These are phyloP conservation scores for Oligia fasciuncula DNA, from an alignment of 2,888 invertebrate species.

Conservation along the genomic window DNA sequence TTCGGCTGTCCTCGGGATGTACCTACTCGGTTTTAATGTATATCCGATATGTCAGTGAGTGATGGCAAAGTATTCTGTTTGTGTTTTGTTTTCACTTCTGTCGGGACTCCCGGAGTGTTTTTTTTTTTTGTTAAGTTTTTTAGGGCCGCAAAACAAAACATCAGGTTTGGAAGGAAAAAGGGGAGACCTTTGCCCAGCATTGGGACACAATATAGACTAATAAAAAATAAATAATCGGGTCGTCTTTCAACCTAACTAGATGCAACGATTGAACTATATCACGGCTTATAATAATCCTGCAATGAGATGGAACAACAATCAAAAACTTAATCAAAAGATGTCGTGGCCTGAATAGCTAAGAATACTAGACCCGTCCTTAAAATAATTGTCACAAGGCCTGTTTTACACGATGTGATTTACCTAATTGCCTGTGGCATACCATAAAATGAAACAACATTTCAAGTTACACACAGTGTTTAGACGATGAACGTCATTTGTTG, in stretches of 20 bases:
- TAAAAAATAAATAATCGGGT: neutral
- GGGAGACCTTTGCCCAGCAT: neutral
- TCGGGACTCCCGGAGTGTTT: too few relatives aligned
- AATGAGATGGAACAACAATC: neutral
- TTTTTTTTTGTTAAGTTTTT: too few relatives aligned
- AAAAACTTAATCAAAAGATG: neutral
- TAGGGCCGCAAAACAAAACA: neutral
- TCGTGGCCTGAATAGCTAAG: neutral
- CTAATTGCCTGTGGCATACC: neutral
- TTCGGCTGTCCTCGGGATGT: too few relatives aligned
- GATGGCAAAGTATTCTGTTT: too few relatives aligned
- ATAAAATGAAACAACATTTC: neutral
- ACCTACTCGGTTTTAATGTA: too few relatives aligned
- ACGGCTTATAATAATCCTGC: neutral
- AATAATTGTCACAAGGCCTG: neutral
- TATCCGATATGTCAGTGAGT: too few relatives aligned
- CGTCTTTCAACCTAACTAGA: neutral
- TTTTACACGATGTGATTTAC: neutral
- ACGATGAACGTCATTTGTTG: neutral
- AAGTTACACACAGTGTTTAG: neutral
- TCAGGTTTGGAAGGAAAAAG: neutral
- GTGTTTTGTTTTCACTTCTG: too few relatives aligned
- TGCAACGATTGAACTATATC: neutral
- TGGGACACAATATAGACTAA: neutral
- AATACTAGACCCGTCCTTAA: neutral